These are phyloP conservation scores for Acleris literana DNA, from an alignment of 2,888 invertebrate species.

Conservation along the genomic window DNA sequence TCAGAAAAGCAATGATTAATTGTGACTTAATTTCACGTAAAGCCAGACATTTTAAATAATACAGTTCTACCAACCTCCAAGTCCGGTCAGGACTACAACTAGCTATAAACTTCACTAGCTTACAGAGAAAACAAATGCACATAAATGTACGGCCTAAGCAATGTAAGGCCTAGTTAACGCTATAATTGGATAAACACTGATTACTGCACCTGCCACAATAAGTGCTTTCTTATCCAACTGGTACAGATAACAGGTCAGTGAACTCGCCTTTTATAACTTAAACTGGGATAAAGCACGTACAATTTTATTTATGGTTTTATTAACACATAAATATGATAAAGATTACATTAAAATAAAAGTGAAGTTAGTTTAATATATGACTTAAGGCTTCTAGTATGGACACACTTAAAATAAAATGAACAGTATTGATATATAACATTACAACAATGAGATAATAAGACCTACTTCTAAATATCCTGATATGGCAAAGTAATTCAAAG, in stretches of 20 bases:
- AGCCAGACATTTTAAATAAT: too few relatives aligned
- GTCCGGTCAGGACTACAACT: too few relatives aligned
- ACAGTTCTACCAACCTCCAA: too few relatives aligned
- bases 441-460: constrained; percentile 8
- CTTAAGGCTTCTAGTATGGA: background rate
- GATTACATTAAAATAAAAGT: too few relatives aligned
- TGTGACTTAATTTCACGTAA: too few relatives aligned
- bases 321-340: too few relatives aligned
- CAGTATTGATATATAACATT: background rate
- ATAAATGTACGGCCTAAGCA: too few relatives aligned
- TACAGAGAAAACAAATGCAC: background rate
- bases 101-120: too few relatives aligned
- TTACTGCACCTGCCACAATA: background rate
- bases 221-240: constrained; percentile 10
- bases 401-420: background rate
- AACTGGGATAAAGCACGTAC: background rate
- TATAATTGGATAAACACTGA: background rate
- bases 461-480: constrained; percentile 12
- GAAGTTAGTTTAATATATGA: too few relatives aligned
- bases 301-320: too few relatives aligned
- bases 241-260: constrained; percentile 27
- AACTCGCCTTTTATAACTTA: background rate
- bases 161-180: background rate
- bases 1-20: too few relatives aligned
- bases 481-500: constrained; percentile 25